A percentile compares a stretch with the other conserved stretches of the same genome.
Conservation (phyloP, 2,888 invertebrate species). For the Phaonia tiefii region DNA sequence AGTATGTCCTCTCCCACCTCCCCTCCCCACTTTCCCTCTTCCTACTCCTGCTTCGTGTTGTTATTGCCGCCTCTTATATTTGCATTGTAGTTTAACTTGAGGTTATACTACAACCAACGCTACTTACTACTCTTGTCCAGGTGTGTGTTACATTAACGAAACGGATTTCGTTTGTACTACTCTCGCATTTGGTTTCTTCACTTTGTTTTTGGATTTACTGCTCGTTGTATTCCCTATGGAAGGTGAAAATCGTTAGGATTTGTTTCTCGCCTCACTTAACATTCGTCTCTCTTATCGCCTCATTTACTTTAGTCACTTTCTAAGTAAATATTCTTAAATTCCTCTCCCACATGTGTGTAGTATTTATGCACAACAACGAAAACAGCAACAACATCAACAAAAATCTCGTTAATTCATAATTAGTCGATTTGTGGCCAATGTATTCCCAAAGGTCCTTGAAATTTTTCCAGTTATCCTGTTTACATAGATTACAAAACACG, state of each 20-base stretch:
- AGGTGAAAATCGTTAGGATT: constrained; percentile 1
- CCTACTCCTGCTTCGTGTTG: not conserved
- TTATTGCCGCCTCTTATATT: constrained; percentile 1
- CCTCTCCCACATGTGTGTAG: not conserved
- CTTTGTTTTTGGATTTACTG: not conserved
- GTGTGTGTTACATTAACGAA: constrained; percentile 22
- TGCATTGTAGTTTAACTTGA: constrained; percentile 39
- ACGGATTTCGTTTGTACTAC: not conserved
- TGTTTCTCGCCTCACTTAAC: not conserved
- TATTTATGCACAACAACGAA: not conserved
- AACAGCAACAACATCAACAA: not conserved
- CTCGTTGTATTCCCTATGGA: not conserved
- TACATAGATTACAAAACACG: not conserved
- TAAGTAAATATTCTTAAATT: not conserved
- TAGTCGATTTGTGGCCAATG: constrained; percentile 22
- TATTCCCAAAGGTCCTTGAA: constrained; percentile 35
- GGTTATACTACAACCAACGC: constrained; percentile 39
- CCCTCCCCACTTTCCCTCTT: too few relatives aligned
- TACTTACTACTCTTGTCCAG: not conserved
- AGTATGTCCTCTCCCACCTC: too few relatives aligned
- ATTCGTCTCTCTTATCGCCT: not conserved
- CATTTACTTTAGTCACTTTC: not conserved
- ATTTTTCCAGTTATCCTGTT: constrained; percentile 1
- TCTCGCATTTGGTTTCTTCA: not conserved
- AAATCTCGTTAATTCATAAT: constrained; percentile 38